phyloP scores from a whole-genome alignment of 2,797 vertebrate species.

The Cephalopachus bancanus region DNA sequence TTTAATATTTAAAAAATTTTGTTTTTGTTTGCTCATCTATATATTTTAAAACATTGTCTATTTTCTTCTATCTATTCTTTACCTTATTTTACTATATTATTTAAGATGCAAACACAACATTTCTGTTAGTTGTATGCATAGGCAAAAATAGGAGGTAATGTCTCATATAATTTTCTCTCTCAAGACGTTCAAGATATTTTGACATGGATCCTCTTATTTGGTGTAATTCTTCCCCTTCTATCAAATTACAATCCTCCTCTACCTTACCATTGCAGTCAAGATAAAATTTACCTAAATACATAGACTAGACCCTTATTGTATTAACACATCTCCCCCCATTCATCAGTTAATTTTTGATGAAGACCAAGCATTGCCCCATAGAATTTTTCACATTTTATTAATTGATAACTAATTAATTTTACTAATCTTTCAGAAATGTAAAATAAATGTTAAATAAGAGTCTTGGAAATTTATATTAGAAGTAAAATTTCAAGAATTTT shows the following conservation, averaged over 20 bases:
- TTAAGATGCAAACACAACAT: background rate
- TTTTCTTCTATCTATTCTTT: background rate
- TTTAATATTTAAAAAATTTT: background rate
- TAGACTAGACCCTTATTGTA: background rate
- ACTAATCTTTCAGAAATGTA: background rate
- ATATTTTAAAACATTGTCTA: background rate
- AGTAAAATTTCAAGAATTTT: constrained; percentile 23
- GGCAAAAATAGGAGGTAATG: background rate
- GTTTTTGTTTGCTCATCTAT: background rate
- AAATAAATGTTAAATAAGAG: constrained; percentile 41
- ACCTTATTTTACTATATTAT: background rate
- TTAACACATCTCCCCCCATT: background rate
- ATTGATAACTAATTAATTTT: background rate
- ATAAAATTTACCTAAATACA: background rate
- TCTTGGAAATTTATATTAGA: background rate
- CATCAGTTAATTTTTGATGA: background rate
- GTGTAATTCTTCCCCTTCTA: background rate
- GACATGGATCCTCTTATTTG: background rate
- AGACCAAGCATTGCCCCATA: background rate
- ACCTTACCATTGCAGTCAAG: background rate
- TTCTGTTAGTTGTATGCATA: background rate
- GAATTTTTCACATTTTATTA: background rate
- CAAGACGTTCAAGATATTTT: background rate
- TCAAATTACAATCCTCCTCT: background rate
- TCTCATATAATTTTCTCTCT: background rate